Conservation (phyloP, 2,113 vertebrate genomes). For the Euleptes europaea region DNA sequence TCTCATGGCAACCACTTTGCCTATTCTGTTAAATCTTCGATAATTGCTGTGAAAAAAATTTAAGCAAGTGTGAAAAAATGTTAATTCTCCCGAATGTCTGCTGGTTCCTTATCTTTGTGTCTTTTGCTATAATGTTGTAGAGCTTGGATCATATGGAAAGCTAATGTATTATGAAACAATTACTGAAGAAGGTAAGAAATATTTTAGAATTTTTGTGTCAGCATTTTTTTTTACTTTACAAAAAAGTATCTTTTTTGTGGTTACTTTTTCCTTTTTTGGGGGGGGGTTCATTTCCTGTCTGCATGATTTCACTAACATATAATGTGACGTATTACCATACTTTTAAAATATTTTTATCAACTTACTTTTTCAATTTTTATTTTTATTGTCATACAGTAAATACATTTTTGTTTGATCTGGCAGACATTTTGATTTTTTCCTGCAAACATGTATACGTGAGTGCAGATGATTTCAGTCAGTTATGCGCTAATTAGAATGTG, state of each 20-base stretch:
- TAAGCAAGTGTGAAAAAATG: conserved; percentile 74
- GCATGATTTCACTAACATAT: conserved; percentile 79
- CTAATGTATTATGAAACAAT: conserved; percentile 99
- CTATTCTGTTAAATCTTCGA: conserved; percentile 63
- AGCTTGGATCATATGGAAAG: conserved; percentile 99
- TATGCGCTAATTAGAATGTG: neutral
- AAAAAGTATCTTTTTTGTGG: conserved; percentile 65
- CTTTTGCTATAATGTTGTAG: conserved; percentile 98
- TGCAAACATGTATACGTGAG: neutral
- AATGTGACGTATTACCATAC: conserved; percentile 44
- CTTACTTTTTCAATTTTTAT: conserved; percentile 57
- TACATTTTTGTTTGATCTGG: conserved; percentile 26
- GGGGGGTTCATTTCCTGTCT: conserved; percentile 55
- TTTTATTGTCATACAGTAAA: conserved; percentile 48
- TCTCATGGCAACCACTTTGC: conserved; percentile 57
- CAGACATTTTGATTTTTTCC: neutral
- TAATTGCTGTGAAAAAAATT: conserved; percentile 57
- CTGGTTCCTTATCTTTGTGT: conserved; percentile 92
- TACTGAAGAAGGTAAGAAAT: conserved; percentile 99
- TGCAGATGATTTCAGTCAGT: neutral
- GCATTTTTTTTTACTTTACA: conserved; percentile 69
- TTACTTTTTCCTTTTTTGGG: conserved; percentile 56
- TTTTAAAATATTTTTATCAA: conserved; percentile 53
- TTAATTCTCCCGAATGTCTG: conserved; percentile 81
- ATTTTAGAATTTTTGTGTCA: conserved; percentile 82